These are phyloP conservation scores for Peromyscus melanophrys DNA, from an alignment of 2,797 vertebrate genomes.

Conservation along the genomic window DNA sequence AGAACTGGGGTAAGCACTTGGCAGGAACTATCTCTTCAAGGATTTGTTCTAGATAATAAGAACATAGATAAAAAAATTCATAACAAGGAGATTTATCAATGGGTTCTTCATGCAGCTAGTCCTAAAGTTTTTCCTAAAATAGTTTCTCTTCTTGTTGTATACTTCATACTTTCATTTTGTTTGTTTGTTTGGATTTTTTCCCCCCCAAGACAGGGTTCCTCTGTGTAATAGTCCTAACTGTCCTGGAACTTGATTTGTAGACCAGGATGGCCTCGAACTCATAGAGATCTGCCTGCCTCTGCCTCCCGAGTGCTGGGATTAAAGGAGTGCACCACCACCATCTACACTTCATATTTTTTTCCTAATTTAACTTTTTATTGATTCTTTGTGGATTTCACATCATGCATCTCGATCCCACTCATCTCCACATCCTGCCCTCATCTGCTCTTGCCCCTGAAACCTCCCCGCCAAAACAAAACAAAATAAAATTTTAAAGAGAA, in stretches of 20 bases:
- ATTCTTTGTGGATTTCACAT: not conserved
- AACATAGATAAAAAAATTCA: not conserved
- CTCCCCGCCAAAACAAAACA: too few relatives aligned
- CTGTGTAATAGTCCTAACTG: not conserved
- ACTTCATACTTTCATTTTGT: not conserved
- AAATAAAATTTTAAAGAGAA: too few relatives aligned
- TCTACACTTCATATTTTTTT: not conserved
- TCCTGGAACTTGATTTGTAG: too few relatives aligned
- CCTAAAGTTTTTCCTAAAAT: not conserved
- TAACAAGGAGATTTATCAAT: not conserved
- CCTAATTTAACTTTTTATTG: not conserved
- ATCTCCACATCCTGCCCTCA: too few relatives aligned
- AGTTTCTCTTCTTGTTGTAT: not conserved
- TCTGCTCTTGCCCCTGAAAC: too few relatives aligned
- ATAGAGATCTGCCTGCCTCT: not conserved
- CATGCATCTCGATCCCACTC: too few relatives aligned
- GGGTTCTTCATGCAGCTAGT: not conserved
- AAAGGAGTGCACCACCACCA: not conserved
- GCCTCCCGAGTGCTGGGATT: not conserved
- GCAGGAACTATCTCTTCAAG: not conserved
- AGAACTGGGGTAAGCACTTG: not conserved
- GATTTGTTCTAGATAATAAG: not conserved
- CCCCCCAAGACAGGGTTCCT: not conserved
- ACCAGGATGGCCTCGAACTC: too few relatives aligned
- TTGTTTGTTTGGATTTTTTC: not conserved